Evolutionary conservation across 1,140 invertebrate genomes (phyloP).

Genomic region (Lanistes nyassanus): DNA sequence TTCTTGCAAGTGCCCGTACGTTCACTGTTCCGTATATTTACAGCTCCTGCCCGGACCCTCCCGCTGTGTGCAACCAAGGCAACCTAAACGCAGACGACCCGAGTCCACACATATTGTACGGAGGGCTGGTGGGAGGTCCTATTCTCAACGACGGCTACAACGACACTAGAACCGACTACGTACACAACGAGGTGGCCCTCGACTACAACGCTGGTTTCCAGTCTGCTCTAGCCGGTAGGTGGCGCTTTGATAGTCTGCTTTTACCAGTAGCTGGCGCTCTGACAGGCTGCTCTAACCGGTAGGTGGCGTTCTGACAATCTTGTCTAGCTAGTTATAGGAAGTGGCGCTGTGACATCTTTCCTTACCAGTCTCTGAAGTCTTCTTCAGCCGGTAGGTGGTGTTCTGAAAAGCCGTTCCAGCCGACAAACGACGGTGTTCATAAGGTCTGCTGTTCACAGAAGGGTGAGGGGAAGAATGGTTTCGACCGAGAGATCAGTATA

Average conservation of each 20-base stretch:
- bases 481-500: too few species aligned
- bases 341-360: conserved; percentile 51
- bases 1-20: background rate
- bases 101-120: conserved; percentile 63
- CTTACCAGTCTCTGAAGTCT: too few species aligned
- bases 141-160: conserved; percentile 56
- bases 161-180: conserved; percentile 60
- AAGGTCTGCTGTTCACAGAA: too few species aligned
- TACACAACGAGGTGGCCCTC: conserved; percentile 64
- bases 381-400: too few species aligned
- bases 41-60: conserved; percentile 50
- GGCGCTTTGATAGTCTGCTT: background rate
- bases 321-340: too few species aligned
- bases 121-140: conserved; percentile 68
- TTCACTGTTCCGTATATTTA: background rate
- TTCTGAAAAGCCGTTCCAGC: too few species aligned
- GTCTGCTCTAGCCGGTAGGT: conserved; percentile 49
- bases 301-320: too few species aligned
- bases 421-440: too few species aligned
- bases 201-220: conserved; percentile 68
- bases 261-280: conserved; percentile 17
- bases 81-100: conserved; percentile 28
- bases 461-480: too few species aligned
- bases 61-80: conserved; percentile 30
- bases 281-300: conserved; percentile 57